phyloP scores from a whole-genome alignment of 2,797 vertebrate species.

The Thripadectes ignobilis region DNA sequence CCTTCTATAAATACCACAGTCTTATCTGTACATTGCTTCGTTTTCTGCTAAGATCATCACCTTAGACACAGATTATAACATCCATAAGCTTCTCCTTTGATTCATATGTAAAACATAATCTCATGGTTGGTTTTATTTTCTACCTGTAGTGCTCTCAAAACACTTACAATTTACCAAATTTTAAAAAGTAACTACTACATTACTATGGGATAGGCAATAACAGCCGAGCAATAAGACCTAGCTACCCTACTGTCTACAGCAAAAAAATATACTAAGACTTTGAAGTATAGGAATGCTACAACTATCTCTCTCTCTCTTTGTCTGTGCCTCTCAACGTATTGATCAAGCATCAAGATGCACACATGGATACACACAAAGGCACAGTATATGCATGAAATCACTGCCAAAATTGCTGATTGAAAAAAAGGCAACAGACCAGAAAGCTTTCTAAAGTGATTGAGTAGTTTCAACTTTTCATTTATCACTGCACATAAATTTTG shows the following conservation, averaged over 20 bases:
- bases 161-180: not conserved
- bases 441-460: not conserved
- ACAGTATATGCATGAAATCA: not conserved
- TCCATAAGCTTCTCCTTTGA: not conserved
- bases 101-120: not conserved
- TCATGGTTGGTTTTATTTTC: not conserved
- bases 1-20: not conserved
- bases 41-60: not conserved
- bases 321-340: not conserved
- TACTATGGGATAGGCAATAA: not conserved
- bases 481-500: not conserved
- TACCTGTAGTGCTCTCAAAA: not conserved
- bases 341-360: not conserved
- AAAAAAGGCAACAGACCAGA: not conserved
- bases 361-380: not conserved
- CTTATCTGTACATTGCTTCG: not conserved
- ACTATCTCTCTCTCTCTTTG: not conserved
- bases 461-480: not conserved
- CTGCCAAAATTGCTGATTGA: not conserved
- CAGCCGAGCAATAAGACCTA: not conserved
- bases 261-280: not conserved
- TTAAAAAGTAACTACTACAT: not conserved
- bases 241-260: not conserved
- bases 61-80: not conserved
- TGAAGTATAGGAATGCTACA: not conserved